Conservation (phyloP, 2,113 vertebrate genomes). For the Ancistrus triradiatus region DNA sequence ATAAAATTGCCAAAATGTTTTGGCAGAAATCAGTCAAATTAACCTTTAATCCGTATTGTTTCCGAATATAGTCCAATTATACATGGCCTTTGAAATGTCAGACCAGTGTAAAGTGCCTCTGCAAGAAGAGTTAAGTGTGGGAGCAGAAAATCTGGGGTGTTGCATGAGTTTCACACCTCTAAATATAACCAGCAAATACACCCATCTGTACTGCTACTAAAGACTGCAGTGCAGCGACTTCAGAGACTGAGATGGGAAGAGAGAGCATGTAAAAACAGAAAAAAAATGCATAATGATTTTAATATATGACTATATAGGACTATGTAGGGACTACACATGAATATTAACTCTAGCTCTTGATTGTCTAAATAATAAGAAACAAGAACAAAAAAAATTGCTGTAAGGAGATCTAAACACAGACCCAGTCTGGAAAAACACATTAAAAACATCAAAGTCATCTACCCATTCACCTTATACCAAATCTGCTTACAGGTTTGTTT, state of each 20-base stretch:
- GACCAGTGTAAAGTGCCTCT: not conserved
- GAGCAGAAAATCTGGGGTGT: slow-evolving; percentile 36
- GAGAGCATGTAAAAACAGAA: not conserved
- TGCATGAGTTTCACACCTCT: slow-evolving; percentile 45
- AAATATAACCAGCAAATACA: slow-evolving; percentile 48
- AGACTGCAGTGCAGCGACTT: slow-evolving; percentile 37
- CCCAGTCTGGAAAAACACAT: too few species aligned
- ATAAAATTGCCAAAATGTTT: not conserved
- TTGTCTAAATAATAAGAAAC: too few species aligned
- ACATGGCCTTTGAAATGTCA: slow-evolving; percentile 4
- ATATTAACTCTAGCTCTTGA: too few species aligned
- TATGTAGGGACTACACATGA: too few species aligned
- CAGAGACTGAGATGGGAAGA: not conserved
- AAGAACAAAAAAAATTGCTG: too few species aligned
- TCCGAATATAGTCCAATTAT: not conserved
- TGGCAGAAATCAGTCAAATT: not conserved
- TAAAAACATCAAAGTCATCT: too few species aligned
- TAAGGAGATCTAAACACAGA: too few species aligned
- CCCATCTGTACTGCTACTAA: slow-evolving; percentile 37
- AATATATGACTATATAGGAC: too few species aligned
- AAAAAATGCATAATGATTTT: too few species aligned
- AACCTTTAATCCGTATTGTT: too few species aligned
- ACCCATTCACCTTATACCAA: too few species aligned
- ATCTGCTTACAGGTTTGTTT: too few species aligned
- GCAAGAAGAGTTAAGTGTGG: slow-evolving; percentile 25